phyloP scores from a whole-genome alignment of 1,140 invertebrate species.

The Archivesica marissinica region DNA sequence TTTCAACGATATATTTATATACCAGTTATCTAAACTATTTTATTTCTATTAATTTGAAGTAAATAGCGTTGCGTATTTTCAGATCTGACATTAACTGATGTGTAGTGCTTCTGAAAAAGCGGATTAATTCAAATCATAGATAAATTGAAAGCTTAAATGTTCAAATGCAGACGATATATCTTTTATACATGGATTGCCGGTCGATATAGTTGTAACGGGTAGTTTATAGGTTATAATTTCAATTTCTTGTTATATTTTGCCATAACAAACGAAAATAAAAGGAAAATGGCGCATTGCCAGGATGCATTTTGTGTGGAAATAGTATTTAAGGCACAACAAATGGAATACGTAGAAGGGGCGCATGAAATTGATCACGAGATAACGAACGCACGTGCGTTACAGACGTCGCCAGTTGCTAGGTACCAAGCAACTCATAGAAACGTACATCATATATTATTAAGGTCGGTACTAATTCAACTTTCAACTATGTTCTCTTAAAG shows the following conservation, averaged over 20 bases:
- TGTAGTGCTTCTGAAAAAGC: background rate
- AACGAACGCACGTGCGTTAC: background rate
- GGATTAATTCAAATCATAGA: constrained; percentile 39
- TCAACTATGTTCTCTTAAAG: too few species aligned
- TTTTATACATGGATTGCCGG: too few species aligned
- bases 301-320: constrained; percentile 32
- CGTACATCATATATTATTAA: background rate
- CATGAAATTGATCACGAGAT: background rate
- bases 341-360: background rate
- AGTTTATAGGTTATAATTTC: background rate
- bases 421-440: background rate
- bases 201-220: background rate
- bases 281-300: background rate
- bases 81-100: background rate
- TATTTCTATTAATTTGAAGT: background rate
- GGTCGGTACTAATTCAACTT: constrained; percentile 14
- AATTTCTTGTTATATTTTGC: background rate
- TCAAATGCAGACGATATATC: background rate
- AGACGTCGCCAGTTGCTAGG: background rate
- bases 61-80: background rate
- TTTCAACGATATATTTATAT: constrained; percentile 7
- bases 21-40: constrained; percentile 29
- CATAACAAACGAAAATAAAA: background rate
- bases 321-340: constrained; percentile 9
- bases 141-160: background rate